Conservation (phyloP, 2,888 invertebrate species). For the Drosophila suboccidentalis region DNA sequence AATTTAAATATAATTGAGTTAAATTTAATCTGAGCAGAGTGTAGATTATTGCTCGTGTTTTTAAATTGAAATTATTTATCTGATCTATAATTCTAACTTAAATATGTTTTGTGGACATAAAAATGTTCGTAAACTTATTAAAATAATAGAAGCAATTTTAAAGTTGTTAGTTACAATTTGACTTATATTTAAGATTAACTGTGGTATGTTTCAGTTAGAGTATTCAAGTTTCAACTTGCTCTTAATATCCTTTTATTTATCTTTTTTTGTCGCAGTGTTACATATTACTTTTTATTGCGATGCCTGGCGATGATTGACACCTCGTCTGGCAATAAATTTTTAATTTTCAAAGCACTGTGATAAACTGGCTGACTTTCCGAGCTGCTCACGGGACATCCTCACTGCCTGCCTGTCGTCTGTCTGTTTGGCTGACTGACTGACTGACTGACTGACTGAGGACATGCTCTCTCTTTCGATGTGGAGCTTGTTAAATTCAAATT, state of each 20-base stretch:
- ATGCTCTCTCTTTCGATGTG: constrained; percentile 30
- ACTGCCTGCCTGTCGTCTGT: not conserved
- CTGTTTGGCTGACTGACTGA: constrained; percentile 1
- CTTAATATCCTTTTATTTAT: not conserved
- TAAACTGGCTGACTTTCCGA: constrained; percentile 43
- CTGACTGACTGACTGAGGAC: constrained; percentile 30
- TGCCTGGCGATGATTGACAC: constrained; percentile 76
- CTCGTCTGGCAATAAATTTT: constrained; percentile 84
- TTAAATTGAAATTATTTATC: no score
- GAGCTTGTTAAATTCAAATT: constrained; percentile 80
- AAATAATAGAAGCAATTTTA: no score
- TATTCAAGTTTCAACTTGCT: constrained; percentile 17
- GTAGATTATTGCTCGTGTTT: no score
- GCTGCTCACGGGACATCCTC: constrained; percentile 7
- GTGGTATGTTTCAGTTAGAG: constrained; percentile 3
- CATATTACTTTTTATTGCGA: constrained; percentile 60
- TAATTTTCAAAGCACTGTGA: constrained; percentile 79
- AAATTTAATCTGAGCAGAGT: no score
- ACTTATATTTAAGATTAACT: no score
- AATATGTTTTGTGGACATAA: no score
- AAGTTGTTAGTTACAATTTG: no score
- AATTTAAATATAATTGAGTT: no score
- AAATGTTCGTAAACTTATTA: no score
- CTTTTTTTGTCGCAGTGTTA: constrained; percentile 32
- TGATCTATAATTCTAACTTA: no score